Base-by-base conservation (phyloP, 2,888 invertebrate genomes). In the Morpho helenor region DNA sequence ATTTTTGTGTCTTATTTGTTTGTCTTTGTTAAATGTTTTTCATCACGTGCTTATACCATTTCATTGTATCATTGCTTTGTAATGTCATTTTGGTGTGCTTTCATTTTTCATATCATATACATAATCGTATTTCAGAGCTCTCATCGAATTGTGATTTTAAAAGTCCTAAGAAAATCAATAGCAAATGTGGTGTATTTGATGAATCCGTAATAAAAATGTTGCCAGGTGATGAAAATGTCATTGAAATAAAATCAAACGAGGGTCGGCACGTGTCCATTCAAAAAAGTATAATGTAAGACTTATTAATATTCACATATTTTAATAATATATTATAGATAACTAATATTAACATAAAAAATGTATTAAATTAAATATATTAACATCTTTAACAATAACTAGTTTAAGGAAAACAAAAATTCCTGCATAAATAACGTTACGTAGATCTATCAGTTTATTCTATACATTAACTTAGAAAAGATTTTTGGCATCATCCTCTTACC, bases 201-300 rank as follows among this genome's bases (percentile, higher is more conserved):
- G 87, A 88, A 67, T 74, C 82, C 44, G 67, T 77, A 52, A 71
- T 87, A 43, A 84, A 80, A 76, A 87, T 88, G 82, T 77, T 88
- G 59, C 75, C 84, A 77, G 80, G 74, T 71, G 77, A 81, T n/a
- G 81, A 82, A 7, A 70, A 68, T 44, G 73, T 71, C 2, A 65
- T 73, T 3, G 83, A 84, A 65, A 65, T 52, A 75, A 78, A 67
- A 48, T 54, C 7, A 73, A 70, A 53, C 56, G 56, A 58, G 64
- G 67, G 47, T 69, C 68, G 72, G 42, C 79, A 79, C 53, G 83
- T 87, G 62, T 87, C 87, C 0, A 72, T 87, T 47, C 84, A 82
- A 65, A 90, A 88, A 65, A 88, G 76, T 68, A 77, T 90, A 43
- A 77, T 86, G 89, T 88, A 66, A 86, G 89, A 44, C 0, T 43